Evolutionary conservation across 2,888 invertebrate species (phyloP), one percentile per base, ranked within the genome.

Genomic region (Hoplodrina ambigua): DNA sequence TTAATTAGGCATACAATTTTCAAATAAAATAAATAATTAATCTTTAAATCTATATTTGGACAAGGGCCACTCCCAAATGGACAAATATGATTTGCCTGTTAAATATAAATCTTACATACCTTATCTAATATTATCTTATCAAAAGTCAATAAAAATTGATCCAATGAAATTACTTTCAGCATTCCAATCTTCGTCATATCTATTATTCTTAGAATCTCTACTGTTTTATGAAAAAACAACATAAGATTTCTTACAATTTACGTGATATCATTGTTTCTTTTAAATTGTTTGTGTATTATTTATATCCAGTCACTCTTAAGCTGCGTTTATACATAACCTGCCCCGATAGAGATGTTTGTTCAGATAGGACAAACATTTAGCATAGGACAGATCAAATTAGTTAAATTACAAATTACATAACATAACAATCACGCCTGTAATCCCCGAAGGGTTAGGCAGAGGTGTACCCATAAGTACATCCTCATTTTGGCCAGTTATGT

Each of bases 41-140:
- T 11, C n/a, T 25, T 15, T 20, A 4, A 15, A 5, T 25, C 5
- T 4, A n/a, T 54, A 25, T 49, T 30, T 71, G 13, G 19, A 56
- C 37, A 17, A 6, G 1, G 13, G 30, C 37, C 41, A 15, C 58
- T 20, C 60, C 63, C 20, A 53, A 13, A 50, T 52, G 0, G 2
- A 17, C 11, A 13, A 30, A 37, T 68, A 25, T n/a, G 15, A n/a
- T 2, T 25, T 46, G 4, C 44, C 15, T 44, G 13, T 37, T 37
- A 37, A 37, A 44, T 15, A 44, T 0, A 44, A 44, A 37, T 37
- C 37, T 10, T 37, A 37, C 37, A 7, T 8, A 5, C 46, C 44
- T 59, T 54, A 52, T 60, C 33, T 15, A 37, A 25, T 49, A 72
- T 17, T 50, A 62, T 70, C 62, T 71, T 60, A 71, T 50, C 37